Percentiles rank a stretch among this genome's conserved stretches.
phyloP scores from a whole-genome alignment of 64 coral and sea anemone species.

The Catalaphyllia jardinei region DNA sequence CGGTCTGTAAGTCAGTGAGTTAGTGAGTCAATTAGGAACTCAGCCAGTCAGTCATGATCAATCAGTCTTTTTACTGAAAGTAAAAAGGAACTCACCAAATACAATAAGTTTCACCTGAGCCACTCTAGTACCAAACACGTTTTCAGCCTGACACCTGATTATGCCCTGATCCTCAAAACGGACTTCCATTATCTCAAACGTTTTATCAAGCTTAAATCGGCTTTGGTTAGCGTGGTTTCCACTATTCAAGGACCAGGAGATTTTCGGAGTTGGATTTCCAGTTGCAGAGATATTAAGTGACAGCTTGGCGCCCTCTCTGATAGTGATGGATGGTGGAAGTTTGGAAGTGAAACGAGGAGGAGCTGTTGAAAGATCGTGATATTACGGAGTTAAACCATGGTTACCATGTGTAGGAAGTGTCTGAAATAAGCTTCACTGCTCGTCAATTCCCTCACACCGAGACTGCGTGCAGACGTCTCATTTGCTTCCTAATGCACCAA shows the following conservation, averaged over 20 bases:
- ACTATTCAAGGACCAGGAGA: slow-evolving; percentile 22
- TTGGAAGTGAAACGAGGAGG: slow-evolving; percentile 34
- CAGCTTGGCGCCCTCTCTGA: slow-evolving; percentile 37
- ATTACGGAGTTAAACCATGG: no score
- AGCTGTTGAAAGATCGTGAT: neutral
- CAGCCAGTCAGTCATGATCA: neutral
- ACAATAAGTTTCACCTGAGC: slow-evolving; percentile 43
- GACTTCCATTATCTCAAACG: slow-evolving; percentile 15
- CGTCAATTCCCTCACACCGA: no score
- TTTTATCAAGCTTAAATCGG: neutral
- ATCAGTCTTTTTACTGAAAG: neutral
- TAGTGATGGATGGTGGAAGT: neutral
- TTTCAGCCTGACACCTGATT: slow-evolving; percentile 33
- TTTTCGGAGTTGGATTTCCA: slow-evolving; percentile 18
- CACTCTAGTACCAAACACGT: slow-evolving; percentile 44
- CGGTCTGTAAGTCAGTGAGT: neutral
- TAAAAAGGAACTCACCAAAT: slow-evolving; percentile 24
- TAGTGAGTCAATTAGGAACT: neutral
- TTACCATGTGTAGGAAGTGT: no score
- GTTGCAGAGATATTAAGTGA: slow-evolving; percentile 32
- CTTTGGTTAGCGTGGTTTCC: neutral
- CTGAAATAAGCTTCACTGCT: no score
- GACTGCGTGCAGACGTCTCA: no score
- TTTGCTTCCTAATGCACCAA: no score
- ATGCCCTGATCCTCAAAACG: slow-evolving; percentile 54